Conservation (phyloP, 2,113 vertebrate genomes). For the Otolemur garnettii region DNA sequence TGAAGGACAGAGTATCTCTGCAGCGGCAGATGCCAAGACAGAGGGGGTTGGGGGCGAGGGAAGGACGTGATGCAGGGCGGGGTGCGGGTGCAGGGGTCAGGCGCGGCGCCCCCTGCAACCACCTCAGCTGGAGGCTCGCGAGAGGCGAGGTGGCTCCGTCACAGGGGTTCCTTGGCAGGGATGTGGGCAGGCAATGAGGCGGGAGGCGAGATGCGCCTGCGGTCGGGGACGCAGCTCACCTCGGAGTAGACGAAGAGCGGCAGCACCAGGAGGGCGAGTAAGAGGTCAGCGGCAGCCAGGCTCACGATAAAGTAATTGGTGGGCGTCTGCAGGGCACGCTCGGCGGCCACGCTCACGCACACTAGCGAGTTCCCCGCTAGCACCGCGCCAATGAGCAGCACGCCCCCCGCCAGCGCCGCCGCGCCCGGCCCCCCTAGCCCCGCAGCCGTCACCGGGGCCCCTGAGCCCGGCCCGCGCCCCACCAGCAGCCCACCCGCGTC, state of each 20-base stretch:
- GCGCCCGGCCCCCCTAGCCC: conserved; percentile 77
- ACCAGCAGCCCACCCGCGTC: background rate
- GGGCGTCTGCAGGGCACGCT: conserved; percentile 95
- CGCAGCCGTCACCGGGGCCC: background rate
- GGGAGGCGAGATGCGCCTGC: fast-evolving
- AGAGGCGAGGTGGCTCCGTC: background rate
- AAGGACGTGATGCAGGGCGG: background rate
- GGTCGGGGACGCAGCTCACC: conserved; percentile 84
- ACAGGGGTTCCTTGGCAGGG: background rate
- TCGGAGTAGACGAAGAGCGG: conserved; percentile 96
- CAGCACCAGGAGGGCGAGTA: conserved; percentile 94
- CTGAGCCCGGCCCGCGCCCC: background rate
- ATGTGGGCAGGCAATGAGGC: background rate
- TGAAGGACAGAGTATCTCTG: background rate
- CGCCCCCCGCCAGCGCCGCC: conserved; percentile 91
- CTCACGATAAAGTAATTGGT: conserved; percentile 98
- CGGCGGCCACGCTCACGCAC: conserved; percentile 93
- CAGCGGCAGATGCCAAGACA: background rate
- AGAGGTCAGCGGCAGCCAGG: conserved; percentile 94
- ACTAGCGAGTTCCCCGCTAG: conserved; percentile 94
- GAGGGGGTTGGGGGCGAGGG: too few species aligned
- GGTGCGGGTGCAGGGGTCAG: background rate
- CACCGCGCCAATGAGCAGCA: conserved; percentile 91
- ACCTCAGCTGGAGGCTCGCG: background rate
- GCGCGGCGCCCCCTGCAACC: background rate